These are phyloP conservation scores for Cirrhinus molitorella DNA, from an alignment of 2,797 vertebrate species.

Conservation along the genomic window DNA sequence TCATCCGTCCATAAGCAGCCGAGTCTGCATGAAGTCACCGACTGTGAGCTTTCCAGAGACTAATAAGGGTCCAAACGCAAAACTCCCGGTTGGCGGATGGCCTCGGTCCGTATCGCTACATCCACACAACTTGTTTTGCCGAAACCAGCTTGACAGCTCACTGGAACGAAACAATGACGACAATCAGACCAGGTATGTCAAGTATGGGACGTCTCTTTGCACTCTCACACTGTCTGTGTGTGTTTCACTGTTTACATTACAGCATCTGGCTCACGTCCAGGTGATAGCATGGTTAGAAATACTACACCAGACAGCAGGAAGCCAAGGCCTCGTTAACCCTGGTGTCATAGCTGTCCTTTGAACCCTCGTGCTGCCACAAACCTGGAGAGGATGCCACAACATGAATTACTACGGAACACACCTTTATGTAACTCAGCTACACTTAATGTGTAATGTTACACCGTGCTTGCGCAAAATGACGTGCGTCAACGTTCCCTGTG, in stretches of 20 bases:
- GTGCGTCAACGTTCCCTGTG: neutral
- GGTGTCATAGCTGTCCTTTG: slow-evolving; percentile 29
- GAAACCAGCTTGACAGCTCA: slow-evolving; percentile 32
- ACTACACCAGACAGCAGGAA: slow-evolving; percentile 56
- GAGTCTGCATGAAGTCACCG: neutral
- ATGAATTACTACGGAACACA: slow-evolving; percentile 12
- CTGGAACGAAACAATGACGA: neutral
- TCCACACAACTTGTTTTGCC: slow-evolving; percentile 31
- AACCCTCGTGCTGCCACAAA: slow-evolving; percentile 23
- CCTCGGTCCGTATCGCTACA: slow-evolving; percentile 17
- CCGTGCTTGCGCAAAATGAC: neutral
- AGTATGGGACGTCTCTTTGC: slow-evolving; percentile 22
- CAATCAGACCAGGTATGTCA: slow-evolving; percentile 22
- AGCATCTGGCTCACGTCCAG: slow-evolving; percentile 40
- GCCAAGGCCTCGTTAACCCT: slow-evolving; percentile 28
- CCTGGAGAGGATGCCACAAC: slow-evolving; percentile 1
- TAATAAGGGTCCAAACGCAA: neutral
- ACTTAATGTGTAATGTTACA: neutral
- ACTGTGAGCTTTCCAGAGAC: neutral
- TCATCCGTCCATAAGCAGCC: neutral
- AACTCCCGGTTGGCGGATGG: too few relatives aligned
- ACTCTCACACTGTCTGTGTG: slow-evolving; percentile 26
- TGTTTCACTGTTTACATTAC: slow-evolving; percentile 25
- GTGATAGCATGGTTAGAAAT: slow-evolving; percentile 45
- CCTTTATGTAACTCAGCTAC: slow-evolving; percentile 7